Evolutionary conservation across 2,113 vertebrate genomes (phyloP).

Genomic region (Leiothrix lutea): DNA sequence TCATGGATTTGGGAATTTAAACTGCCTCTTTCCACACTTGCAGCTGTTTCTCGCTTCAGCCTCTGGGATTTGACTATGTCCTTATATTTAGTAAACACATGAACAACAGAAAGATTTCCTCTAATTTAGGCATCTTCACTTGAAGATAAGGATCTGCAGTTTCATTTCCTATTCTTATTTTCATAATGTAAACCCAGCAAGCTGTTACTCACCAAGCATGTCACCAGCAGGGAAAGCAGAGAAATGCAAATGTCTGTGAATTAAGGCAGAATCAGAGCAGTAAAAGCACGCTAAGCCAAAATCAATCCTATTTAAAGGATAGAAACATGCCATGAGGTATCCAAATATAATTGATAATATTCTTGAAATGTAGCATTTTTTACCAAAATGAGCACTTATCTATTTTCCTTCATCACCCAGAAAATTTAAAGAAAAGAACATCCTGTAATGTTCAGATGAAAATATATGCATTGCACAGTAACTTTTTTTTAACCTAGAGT

Average conservation of each 20-base stretch:
- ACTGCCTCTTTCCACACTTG: neutral
- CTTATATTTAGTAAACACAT: conserved; percentile 18
- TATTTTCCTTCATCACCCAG: neutral
- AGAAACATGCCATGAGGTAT: neutral
- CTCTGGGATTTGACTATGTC: neutral
- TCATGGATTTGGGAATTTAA: neutral
- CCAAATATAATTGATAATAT: conserved; percentile 11
- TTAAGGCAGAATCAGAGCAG: conserved; percentile 14
- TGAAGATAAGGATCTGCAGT: neutral
- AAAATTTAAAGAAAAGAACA: conserved; percentile 8
- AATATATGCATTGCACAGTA: neutral
- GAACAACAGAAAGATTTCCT: conserved; percentile 23
- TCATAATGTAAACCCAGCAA: conserved; percentile 22
- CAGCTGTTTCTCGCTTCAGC: neutral
- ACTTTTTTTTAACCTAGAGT: neutral
- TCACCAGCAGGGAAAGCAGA: neutral
- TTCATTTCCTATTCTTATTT: conserved; percentile 34
- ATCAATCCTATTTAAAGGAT: conserved; percentile 19
- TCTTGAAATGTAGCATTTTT: conserved; percentile 22
- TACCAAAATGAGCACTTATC: neutral
- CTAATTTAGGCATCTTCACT: conserved; percentile 4
- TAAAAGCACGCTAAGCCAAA: neutral
- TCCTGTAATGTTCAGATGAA: neutral
- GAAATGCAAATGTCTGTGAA: conserved; percentile 28
- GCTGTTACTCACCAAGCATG: conserved; percentile 16